Conservation (phyloP, 2,113 vertebrate species). For the Mustelus asterias region DNA sequence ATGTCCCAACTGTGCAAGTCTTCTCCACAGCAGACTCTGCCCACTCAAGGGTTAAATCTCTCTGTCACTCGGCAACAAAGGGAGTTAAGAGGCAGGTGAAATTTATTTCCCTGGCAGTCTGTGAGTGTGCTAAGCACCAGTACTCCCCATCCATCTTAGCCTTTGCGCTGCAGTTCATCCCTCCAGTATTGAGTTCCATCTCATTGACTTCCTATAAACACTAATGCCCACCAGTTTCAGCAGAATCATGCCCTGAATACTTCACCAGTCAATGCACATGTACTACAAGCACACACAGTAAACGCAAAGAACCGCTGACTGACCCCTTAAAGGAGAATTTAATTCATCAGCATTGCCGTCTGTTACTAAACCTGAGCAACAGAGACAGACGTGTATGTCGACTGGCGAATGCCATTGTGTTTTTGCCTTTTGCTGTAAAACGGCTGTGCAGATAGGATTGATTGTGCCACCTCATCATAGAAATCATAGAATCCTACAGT, state of each 20-base stretch:
- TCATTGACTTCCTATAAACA: conserved; percentile 38
- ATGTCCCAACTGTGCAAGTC: neutral
- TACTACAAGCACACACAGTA: conserved; percentile 22
- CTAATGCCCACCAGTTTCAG: conserved; percentile 36
- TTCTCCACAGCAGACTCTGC: neutral
- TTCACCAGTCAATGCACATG: conserved; percentile 35
- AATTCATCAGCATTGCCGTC: neutral
- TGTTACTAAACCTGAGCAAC: neutral
- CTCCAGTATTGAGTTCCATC: conserved; percentile 35
- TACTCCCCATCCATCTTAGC: conserved; percentile 37
- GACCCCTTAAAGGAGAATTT: conserved; percentile 30
- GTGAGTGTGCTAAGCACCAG: conserved; percentile 35
- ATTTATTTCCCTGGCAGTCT: conserved; percentile 32
- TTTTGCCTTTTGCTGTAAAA: neutral
- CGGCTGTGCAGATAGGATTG: neutral
- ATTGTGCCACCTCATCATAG: neutral
- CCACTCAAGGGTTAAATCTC: neutral
- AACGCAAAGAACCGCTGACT: conserved; percentile 9
- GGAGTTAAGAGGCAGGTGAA: conserved; percentile 31
- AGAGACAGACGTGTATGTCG: neutral
- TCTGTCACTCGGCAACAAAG: conserved; percentile 4
- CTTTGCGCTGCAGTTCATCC: conserved; percentile 29
- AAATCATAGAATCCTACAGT: no score
- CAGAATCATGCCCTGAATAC: conserved; percentile 35
- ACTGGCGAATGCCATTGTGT: neutral